Evolutionary conservation across 2,113 vertebrate genomes (phyloP), one percentile per base, ranked within the genome.

Genomic region (Smithornis capensis): DNA sequence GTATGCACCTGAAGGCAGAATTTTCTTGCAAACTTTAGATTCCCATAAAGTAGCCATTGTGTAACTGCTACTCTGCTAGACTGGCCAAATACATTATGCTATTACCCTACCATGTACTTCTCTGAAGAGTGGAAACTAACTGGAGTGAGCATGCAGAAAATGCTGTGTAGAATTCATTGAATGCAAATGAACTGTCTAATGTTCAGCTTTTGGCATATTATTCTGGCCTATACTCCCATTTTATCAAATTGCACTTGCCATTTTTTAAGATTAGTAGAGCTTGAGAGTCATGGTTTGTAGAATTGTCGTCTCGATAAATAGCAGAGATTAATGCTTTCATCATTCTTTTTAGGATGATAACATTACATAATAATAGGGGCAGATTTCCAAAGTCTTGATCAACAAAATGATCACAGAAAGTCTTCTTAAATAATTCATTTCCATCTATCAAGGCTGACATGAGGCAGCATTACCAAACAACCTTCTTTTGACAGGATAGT

Each of bases 311-410:
- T 62, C 91, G 88, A 86, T 96, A 95, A 94, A 81, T 62, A 90
- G 47, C 89, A 81, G 71, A 92, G 37, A 88, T 73, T 82, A 90
- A 90, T 90, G 45, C 86, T 56, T 47, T 94, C 74, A 63, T 71
- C 77, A 71, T 50, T 91, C 94, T 92, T 91, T 92, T 94, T 87
- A 87, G 83, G 91, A 89, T 87, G 90, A 91, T 80, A 57, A 49
- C 67, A 73, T 94, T 91, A 88, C 71, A 65, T 92, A 84, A 94
- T 96, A 91, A 94, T 74, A 86, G 84, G 83, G 90, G 76, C 95
- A 94, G 69, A 82, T 96, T 95, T 97, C 95, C 93, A 95, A 86
- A 90, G 92, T 95, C 94, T 93, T 82, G 87, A 89, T 76, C 90
- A 83, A 91, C 83, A 62, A 67, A 80, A 70, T 74, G 87, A 87